Evolutionary conservation across 2,113 vertebrate species (phyloP).

Genomic region (Orycteropus afer): DNA sequence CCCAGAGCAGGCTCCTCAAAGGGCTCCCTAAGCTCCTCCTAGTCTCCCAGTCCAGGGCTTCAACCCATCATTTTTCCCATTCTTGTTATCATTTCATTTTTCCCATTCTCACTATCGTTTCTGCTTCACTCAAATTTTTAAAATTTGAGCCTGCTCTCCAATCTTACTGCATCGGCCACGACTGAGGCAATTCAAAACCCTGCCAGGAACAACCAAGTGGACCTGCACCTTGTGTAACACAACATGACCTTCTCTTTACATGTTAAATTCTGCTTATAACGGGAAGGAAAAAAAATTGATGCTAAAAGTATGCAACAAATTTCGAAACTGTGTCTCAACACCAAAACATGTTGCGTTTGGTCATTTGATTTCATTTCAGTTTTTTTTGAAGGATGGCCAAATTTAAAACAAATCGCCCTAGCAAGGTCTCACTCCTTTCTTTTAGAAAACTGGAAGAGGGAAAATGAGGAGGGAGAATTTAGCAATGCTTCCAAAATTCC

Average conservation of each 20-base stretch:
- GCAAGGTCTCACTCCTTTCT: accelerated
- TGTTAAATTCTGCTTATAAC: not conserved
- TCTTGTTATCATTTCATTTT: no score
- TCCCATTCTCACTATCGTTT: no score
- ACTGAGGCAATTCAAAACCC: not conserved
- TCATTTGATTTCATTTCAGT: not conserved
- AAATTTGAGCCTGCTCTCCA: not conserved
- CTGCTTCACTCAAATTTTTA: no score
- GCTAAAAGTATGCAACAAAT: accelerated
- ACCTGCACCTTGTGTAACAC: accelerated
- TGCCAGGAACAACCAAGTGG: not conserved
- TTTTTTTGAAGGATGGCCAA: not conserved
- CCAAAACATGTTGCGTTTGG: not conserved
- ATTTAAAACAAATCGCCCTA: accelerated
- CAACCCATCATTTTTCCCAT: no score
- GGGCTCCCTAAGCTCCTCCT: no score
- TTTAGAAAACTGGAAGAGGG: not conserved
- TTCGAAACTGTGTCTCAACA: not conserved
- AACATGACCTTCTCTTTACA: not conserved
- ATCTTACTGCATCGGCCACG: not conserved
- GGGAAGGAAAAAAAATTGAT: accelerated
- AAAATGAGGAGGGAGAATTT: not conserved
- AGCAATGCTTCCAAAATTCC: not conserved
- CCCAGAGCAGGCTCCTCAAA: not conserved
- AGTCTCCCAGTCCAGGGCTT: no score